Conservation (phyloP, 2,888 invertebrate genomes). For the Leptinotarsa peninsularis region DNA sequence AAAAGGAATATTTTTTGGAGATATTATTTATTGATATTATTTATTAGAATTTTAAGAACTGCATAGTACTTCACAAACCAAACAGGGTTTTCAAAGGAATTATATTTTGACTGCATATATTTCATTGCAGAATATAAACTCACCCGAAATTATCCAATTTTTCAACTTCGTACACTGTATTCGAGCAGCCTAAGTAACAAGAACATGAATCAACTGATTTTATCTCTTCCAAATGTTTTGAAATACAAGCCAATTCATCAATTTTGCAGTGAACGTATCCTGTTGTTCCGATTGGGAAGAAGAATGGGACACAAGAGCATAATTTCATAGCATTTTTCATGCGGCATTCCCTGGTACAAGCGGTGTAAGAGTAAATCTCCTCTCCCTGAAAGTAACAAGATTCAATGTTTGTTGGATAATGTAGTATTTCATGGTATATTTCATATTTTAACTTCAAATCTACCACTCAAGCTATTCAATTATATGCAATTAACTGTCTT, state of each 20-base stretch:
- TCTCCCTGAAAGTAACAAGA: conserved; percentile 49
- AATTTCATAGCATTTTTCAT: conserved; percentile 74
- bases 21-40: no score
- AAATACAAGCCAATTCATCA: conserved; percentile 72
- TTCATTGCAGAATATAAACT: conserved; percentile 2
- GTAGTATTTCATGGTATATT: neutral
- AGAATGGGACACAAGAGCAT: conserved; percentile 80
- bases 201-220: conserved; percentile 73
- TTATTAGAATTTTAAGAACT: no score
- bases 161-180: conserved; percentile 81
- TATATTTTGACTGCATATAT: no score
- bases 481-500: no score
- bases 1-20: no score
- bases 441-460: neutral
- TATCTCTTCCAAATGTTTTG: conserved; percentile 68
- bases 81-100: no score
- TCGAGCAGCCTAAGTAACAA: conserved; percentile 80
- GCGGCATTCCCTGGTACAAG: conserved; percentile 80
- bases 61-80: no score
- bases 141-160: conserved; percentile 73
- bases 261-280: conserved; percentile 71
- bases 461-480: no score
- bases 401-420: neutral
- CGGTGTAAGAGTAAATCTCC: conserved; percentile 76
- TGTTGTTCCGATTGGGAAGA: conserved; percentile 72